Base-by-base conservation (phyloP, 2,888 invertebrate species). In the Entomobrya proxima region DNA sequence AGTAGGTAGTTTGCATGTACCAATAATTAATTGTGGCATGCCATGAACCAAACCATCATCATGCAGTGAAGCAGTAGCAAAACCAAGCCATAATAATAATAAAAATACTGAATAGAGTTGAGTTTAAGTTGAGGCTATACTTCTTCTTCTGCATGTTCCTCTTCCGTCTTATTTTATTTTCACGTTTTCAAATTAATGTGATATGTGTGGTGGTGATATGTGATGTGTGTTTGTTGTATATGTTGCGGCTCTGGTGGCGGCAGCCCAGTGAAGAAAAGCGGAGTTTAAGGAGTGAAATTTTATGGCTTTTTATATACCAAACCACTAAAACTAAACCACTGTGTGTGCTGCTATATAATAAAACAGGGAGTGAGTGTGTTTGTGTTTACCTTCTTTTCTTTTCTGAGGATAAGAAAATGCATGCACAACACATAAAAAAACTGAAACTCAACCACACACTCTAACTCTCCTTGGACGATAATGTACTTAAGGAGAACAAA, bases 21-120 rank as follows among this genome's bases (percentile, higher is more conserved):
- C 52, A 75, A 52, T 75, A 75, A 75, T 75, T 75, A 75, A 75
- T 75, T 75, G 75, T 75, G 75, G 75, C 75, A 52, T 75, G 75
- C 35, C 52, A 75, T 35, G 32, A 6, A n/a, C n/a, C n/a, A n/a
- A n/a, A n/a, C 30, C 18, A 32, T 32, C 3, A 18, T n/a, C 35
- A 32, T 64, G 6, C 30, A 2, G 2, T 24, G 7, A 18, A 9
- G 11, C 55, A 13, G 55, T 55, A 55, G 11, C 15, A 40, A 40
- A 55, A 55, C 55, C 7, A 55, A 18, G n/a, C 15, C 11, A 7
- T 6, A 55, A 55, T 7, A 55, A 55, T 55, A 15, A 52, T 52
- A 50, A 75, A 52, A 35, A 52, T 52, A n/a, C n/a, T n/a, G n/a
- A n/a, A n/a, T n/a, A n/a, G n/a, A n/a, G n/a, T n/a, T n/a, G n/a